Percentiles rank a stretch among this genome's conserved stretches.
Evolutionary conservation across 2,888 invertebrate species (phyloP).

Genomic region (Cylindroiulus punctatus): DNA sequence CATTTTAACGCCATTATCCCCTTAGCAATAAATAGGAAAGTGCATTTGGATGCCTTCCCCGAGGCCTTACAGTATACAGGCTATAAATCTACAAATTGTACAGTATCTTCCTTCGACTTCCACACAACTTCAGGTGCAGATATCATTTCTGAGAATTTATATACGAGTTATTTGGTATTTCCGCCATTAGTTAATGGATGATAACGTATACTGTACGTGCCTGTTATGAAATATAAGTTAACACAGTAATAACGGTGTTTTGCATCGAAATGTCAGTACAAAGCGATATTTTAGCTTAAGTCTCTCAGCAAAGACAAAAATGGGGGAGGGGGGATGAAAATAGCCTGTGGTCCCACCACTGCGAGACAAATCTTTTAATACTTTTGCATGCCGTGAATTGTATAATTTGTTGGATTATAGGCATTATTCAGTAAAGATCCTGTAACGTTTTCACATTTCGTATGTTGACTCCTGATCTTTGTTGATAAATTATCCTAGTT

Average conservation of each 20-base stretch:
- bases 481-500: not conserved
- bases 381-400: no score
- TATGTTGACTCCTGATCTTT: not conserved
- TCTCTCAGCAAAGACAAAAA: not conserved
- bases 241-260: not conserved
- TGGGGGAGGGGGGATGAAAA: no score
- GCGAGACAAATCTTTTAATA: not conserved
- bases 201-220: not conserved
- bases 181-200: conserved; percentile 32
- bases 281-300: no score
- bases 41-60: not conserved
- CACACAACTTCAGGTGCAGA: not conserved
- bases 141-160: not conserved
- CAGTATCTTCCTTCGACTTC: no score
- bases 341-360: not conserved
- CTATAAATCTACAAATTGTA: no score
- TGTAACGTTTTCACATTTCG: not conserved
- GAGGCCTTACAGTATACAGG: no score
- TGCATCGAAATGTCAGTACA: not conserved
- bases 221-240: not conserved
- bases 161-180: not conserved
- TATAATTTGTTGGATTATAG: not conserved
- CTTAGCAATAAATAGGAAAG: not conserved
- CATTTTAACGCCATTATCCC: not conserved
- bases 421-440: no score